These are phyloP conservation scores for Cherax destructor DNA, from an alignment of 1,140 invertebrate species.

Conservation along the genomic window DNA sequence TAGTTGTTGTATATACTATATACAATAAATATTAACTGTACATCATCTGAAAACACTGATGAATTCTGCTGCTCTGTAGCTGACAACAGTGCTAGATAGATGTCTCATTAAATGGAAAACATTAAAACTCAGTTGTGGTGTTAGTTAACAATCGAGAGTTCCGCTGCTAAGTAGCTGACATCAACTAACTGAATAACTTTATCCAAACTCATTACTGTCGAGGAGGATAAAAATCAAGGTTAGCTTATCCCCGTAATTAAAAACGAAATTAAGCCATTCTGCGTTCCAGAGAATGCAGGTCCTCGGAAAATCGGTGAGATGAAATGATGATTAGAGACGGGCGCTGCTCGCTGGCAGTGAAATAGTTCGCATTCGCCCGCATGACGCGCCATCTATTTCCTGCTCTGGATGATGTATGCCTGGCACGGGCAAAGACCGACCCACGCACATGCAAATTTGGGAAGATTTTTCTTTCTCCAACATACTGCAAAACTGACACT, in stretches of 20 bases:
- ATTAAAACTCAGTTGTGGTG: too few species aligned
- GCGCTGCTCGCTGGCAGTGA: not conserved
- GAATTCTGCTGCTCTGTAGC: too few species aligned
- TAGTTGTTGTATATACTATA: too few species aligned
- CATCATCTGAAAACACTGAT: too few species aligned
- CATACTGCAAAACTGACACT: too few species aligned
- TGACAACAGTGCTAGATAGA: too few species aligned
- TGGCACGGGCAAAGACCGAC: not conserved
- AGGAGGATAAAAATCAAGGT: not conserved
- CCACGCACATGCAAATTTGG: not conserved
- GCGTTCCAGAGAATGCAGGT: not conserved
- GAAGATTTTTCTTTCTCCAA: not conserved
- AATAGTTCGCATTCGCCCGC: not conserved
- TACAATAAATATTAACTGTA: too few species aligned
- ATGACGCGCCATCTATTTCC: not conserved
- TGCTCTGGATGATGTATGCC: not conserved
- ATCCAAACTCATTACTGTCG: not conserved
- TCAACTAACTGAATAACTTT: not conserved
- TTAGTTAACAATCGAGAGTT: not conserved
- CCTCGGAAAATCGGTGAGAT: not conserved
- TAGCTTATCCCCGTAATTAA: not conserved
- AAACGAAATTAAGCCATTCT: not conserved
- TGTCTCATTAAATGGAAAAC: too few species aligned
- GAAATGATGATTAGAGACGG: not conserved
- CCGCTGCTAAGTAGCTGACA: not conserved